These are phyloP conservation scores for Pollenia angustigena DNA, from an alignment of 2,888 invertebrate genomes.

Conservation along the genomic window DNA sequence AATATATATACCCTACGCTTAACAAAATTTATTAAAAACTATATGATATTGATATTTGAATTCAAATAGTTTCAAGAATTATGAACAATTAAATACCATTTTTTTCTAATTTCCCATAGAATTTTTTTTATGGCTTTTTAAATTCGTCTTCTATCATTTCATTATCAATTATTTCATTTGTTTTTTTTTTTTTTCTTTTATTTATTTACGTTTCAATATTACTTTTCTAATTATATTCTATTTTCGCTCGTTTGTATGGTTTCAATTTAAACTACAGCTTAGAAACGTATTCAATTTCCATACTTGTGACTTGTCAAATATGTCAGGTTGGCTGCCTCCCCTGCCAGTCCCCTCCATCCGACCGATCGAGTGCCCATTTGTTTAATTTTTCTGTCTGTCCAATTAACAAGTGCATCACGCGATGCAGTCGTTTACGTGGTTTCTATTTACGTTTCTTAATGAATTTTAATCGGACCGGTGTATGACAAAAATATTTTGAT, in stretches of 20 bases:
- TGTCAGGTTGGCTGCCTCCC: neutral
- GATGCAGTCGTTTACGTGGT: slow-evolving; percentile 63
- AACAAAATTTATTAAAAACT: too few relatives aligned
- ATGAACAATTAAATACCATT: too few relatives aligned
- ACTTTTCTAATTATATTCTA: slow-evolving; percentile 31
- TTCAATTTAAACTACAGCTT: slow-evolving; percentile 40
- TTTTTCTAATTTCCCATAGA: too few relatives aligned
- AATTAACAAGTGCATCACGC: slow-evolving; percentile 68
- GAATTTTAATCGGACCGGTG: slow-evolving; percentile 34
- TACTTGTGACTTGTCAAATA: slow-evolving; percentile 47
- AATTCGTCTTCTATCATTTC: neutral
- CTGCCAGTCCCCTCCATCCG: neutral
- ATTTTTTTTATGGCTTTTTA: neutral
- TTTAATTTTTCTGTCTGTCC: slow-evolving; percentile 6
- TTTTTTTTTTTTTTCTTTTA: slow-evolving; percentile 33
- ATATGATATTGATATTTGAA: too few relatives aligned
- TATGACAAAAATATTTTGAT: slow-evolving; percentile 27
- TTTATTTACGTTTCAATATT: slow-evolving; percentile 56
- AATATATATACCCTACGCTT: too few relatives aligned
- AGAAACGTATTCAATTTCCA: slow-evolving; percentile 47
- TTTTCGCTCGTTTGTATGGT: slow-evolving; percentile 53
- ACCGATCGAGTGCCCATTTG: neutral
- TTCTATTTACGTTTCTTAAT: slow-evolving; percentile 50
- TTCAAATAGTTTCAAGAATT: too few relatives aligned
- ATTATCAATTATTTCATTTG: neutral